Percentiles rank a stretch among this genome's conserved stretches.
Evolutionary conservation across 2,888 invertebrate genomes (phyloP).

Genomic region (Hartigia nigra): DNA sequence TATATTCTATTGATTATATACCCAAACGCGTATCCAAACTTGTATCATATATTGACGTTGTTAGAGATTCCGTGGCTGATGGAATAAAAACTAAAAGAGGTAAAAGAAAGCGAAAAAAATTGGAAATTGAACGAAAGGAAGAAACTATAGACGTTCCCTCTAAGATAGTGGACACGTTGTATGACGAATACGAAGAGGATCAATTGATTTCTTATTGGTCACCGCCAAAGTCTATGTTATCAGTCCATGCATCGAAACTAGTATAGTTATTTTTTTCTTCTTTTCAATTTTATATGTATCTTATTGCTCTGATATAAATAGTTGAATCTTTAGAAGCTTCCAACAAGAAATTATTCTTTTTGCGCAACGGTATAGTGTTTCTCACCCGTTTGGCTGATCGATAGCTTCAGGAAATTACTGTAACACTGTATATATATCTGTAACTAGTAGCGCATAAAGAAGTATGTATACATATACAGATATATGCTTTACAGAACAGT

Average conservation of each 20-base stretch:
- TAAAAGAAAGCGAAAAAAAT: slow-evolving; percentile 10
- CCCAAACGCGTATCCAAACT: too few species aligned
- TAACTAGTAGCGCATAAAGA: background rate
- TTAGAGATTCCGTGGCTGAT: background rate
- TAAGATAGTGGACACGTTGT: slow-evolving; percentile 14
- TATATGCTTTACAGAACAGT: background rate
- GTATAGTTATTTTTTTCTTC: slow-evolving; percentile 22
- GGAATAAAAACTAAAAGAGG: background rate
- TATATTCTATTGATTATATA: too few species aligned
- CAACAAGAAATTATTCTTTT: background rate
- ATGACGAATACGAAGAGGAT: slow-evolving; percentile 44
- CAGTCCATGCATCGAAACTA: slow-evolving; percentile 23
- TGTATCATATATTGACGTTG: background rate
- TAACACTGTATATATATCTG: background rate
- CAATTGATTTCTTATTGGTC: slow-evolving; percentile 3
- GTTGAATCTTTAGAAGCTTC: background rate
- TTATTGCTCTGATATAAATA: background rate
- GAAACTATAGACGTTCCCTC: slow-evolving; percentile 2
- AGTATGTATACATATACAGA: background rate
- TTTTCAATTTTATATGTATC: background rate
- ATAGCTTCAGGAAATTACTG: background rate
- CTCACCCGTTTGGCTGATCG: background rate
- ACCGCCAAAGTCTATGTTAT: slow-evolving; percentile 14
- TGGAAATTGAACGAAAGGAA: background rate
- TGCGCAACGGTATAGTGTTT: background rate